Evolutionary conservation across 1,140 invertebrate genomes (phyloP), one percentile per base, ranked within the genome.

Genomic region (Anastrepha obliqua): DNA sequence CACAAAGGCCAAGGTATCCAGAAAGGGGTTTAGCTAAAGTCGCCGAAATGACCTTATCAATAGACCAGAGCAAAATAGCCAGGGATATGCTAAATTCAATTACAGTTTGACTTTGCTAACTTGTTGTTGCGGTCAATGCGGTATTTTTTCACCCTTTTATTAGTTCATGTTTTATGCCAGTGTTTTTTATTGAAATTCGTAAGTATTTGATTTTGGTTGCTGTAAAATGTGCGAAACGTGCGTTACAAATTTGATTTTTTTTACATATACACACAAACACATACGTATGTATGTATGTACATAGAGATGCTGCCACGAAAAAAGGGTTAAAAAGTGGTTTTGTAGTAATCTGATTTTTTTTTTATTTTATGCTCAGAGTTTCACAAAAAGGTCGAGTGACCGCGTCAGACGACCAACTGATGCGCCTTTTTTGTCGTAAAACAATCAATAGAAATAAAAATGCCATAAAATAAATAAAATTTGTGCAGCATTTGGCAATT

Each of bases 201-300:
- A 11, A 2, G 17, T 55, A 81, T 81, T 81, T 81, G 74, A 81
- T 81, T 81, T 81, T 55, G 47, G 44, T 81, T 13, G 67, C 67
- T 47, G 74, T 81, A 55, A 81, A 81, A 81, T 81, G 44, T 81
- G 74, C 74, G 74, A 81, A 81, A 81, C 74, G 74, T 81, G 74
- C 74, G 74, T 81, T 81, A 81, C 44, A 81, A 81, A 81, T 81
- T 81, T 51, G 74, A 51, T 81, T 81, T 51, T 47, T 81, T 81
- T 81, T 3, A 13, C 44, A 81, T 55, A 9, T 7, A 47, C 0
- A 7, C 42, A 17, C n/a, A 55, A 44, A 81, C 44, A 20, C 47
- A 81, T 7, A 9, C 3, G 42, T 2, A 81, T n/a, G 55, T 0
- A 20, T 51, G 60, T 17, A 17, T 9, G 70, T 9, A 78, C 70